Evolutionary conservation across 1,140 invertebrate genomes (phyloP).

Genomic region (Lineus longissimus): DNA sequence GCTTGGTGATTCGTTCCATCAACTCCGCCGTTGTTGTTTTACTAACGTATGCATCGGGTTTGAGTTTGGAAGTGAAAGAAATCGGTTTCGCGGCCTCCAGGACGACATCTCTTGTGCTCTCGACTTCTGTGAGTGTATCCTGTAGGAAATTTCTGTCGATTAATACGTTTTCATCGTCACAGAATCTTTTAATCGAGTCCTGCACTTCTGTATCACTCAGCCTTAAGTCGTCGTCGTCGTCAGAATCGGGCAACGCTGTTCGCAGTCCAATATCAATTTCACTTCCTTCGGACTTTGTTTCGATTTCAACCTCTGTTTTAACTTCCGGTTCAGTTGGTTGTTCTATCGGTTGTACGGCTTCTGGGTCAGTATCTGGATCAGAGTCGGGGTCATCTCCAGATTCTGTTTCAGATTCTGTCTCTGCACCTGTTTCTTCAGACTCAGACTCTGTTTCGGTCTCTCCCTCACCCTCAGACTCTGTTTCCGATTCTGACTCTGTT

Average conservation of each 20-base stretch:
- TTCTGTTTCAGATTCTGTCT: background rate
- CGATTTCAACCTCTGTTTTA: background rate
- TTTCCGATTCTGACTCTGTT: background rate
- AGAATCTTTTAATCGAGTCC: background rate
- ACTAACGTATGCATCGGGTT: background rate
- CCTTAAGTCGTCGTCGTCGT: background rate
- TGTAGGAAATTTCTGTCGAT: background rate
- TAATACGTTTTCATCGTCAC: background rate
- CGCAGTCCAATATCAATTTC: constrained; percentile 4
- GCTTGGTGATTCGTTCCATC: background rate
- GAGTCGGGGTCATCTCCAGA: too few relatives aligned
- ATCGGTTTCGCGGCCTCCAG: background rate
- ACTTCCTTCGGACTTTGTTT: background rate
- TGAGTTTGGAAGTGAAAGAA: background rate
- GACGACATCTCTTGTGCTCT: background rate
- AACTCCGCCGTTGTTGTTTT: background rate
- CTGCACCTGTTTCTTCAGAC: background rate
- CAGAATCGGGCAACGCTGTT: constrained; percentile 2
- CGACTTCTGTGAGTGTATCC: background rate
- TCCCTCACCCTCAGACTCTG: background rate
- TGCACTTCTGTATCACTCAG: background rate
- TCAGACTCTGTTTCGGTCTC: background rate
- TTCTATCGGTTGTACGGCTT: too few relatives aligned
- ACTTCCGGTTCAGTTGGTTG: background rate
- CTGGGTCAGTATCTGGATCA: too few relatives aligned